Base-by-base conservation (phyloP, 2,888 invertebrate genomes). In the Pollenia griseotomentosa region DNA sequence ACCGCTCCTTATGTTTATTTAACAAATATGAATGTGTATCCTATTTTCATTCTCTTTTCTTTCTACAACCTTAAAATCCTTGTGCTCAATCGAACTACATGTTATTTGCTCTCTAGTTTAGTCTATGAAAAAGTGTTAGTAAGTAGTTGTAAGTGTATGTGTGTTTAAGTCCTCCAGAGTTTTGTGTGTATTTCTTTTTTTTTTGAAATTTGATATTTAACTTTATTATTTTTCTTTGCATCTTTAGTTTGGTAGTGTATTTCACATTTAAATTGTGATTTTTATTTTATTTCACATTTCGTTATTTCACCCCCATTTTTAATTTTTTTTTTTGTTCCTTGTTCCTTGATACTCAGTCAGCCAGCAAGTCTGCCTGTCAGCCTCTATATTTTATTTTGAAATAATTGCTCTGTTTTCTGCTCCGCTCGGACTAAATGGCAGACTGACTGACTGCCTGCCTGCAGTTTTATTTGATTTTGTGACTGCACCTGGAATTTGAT, bases 1-100 rank as follows among this genome's bases (percentile, higher is more conserved):
- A 89, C 83, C 89, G 90, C 91, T 90, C 90, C 90, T 90, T 90
- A 89, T 91, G 90, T 87, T 88, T 88, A 61, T 74, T 85, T 86
- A 23, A 71, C 80, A 63, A 80, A 40, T 42, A 16, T 9, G 23
- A 9, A 57, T 2, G 19, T 57, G 81, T 66, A 78, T 82, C 68
- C 79, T 74, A 74, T 84, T 78, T 68, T 74, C 79, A 61, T 11
- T 19, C 40, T 53, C 65, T 65, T 66, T 42, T n/a, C 66, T 70
- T 74, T 66, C 16, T 51, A 70, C 61, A 73, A 7, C 53, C 40
- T 33, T 11, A 66, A n/a, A 79, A 42, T 84, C 79, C 84, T 74
- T 75, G 68, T 65, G 42, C 48, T 70, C 46, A 80, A 59, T 46
- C 19, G 19, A 11, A 63, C 66, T 63, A 33, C 61, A 16, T 57